Conservation (phyloP, 2,797 vertebrate genomes). For the Coccyzus lansbergi region DNA sequence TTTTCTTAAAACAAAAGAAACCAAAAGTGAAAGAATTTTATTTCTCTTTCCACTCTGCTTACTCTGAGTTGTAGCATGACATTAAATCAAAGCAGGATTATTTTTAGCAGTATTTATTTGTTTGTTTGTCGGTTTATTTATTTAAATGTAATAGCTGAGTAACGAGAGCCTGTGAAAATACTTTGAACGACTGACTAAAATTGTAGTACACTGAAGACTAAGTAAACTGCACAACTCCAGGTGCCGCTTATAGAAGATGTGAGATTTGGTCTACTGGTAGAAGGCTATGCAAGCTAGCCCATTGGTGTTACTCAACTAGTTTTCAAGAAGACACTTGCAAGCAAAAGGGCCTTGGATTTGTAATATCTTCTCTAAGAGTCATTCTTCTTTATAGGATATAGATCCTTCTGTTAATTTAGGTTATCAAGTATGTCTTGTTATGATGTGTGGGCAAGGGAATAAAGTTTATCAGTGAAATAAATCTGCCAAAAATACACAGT, state of each 20-base stretch:
- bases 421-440: neutral
- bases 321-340: neutral
- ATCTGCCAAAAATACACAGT: slow-evolving; percentile 29
- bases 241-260: neutral
- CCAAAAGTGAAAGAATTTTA: neutral
- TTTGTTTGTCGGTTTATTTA: neutral
- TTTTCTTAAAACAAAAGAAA: neutral
- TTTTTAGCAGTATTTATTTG: slow-evolving; percentile 12
- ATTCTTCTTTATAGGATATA: neutral
- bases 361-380: neutral
- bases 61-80: neutral
- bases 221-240: neutral
- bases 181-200: neutral
- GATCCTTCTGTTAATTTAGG: neutral
- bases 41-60: neutral
- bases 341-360: neutral
- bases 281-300: neutral
- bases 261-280: neutral
- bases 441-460: neutral
- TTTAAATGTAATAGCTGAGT: neutral
- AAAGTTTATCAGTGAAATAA: slow-evolving; percentile 27
- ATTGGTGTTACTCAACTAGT: neutral
- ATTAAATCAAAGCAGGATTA: slow-evolving; percentile 40
- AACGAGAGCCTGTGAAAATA: neutral
- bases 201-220: neutral